Conservation (phyloP, 2,888 invertebrate genomes). For the Venustoraphidia nigricollis region DNA sequence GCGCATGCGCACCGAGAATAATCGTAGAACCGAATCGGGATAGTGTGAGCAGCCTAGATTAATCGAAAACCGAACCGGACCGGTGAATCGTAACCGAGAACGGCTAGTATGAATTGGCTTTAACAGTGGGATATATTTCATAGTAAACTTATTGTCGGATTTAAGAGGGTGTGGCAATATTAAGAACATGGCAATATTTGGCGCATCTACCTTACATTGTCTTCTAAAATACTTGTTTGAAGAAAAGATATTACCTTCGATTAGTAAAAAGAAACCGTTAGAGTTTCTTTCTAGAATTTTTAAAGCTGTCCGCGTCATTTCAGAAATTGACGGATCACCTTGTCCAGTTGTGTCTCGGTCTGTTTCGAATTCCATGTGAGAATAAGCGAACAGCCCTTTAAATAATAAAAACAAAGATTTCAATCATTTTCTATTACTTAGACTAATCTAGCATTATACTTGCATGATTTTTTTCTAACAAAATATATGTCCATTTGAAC, state of each 20-base stretch:
- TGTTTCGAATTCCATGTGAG: slow-evolving; percentile 39
- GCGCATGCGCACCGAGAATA: too few species aligned
- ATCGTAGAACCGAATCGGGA: too few species aligned
- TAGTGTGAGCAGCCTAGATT: too few species aligned
- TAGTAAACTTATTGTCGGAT: too few species aligned
- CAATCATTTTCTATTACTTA: neutral
- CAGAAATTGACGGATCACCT: slow-evolving; percentile 36
- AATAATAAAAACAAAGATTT: neutral
- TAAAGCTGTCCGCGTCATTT: slow-evolving; percentile 44
- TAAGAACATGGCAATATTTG: too few species aligned
- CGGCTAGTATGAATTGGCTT: too few species aligned
- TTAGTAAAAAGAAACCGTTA: slow-evolving; percentile 34
- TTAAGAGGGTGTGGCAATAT: too few species aligned
- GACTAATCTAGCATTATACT: neutral
- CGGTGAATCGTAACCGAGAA: too few species aligned
- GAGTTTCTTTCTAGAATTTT: slow-evolving; percentile 28
- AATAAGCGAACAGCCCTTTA: slow-evolving; percentile 32
- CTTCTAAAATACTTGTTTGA: neutral
- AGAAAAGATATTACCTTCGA: slow-evolving; percentile 22
- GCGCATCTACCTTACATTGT: too few species aligned
- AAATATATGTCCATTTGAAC: too few species aligned
- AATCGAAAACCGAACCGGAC: too few species aligned
- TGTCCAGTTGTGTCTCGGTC: slow-evolving; percentile 25
- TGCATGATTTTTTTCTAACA: neutral
- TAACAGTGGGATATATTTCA: too few species aligned